Conservation (phyloP, 1,140 invertebrate genomes). For the Pygmarrhopalites habei region DNA sequence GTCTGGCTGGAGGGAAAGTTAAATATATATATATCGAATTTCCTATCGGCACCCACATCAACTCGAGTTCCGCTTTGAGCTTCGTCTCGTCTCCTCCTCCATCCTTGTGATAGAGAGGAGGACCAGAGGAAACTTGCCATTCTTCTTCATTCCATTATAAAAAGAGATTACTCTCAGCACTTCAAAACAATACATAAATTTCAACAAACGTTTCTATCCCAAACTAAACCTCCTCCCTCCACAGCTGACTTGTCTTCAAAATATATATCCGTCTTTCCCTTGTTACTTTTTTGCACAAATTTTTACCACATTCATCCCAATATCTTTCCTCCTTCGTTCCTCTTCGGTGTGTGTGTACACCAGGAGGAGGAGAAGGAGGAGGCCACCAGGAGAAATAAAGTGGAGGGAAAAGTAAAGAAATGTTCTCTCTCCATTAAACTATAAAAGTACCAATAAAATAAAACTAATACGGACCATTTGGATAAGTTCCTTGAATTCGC, state of each 20-base stretch:
- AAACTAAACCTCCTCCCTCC: neutral
- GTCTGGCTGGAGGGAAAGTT: neutral
- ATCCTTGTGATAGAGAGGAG: neutral
- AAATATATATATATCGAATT: neutral
- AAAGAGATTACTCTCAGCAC: conserved; percentile 1
- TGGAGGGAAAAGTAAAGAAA: too few species aligned
- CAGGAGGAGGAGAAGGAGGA: neutral
- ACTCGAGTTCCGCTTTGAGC: too few species aligned
- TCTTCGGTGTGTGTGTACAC: neutral
- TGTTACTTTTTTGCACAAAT: too few species aligned
- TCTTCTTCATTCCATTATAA: conserved; percentile 10
- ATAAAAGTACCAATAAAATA: too few species aligned
- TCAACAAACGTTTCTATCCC: neutral
- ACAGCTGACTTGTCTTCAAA: too few species aligned
- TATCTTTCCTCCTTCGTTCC: too few species aligned
- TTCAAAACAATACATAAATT: conserved; percentile 15
- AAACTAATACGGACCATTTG: too few species aligned
- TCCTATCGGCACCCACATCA: neutral
- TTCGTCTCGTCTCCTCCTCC: neutral
- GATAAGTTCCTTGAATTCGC: too few species aligned
- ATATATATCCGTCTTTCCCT: too few species aligned
- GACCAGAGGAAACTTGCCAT: conserved; percentile 9
- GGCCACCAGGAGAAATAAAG: neutral
- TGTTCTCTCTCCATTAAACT: too few species aligned
- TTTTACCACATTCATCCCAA: too few species aligned